phyloP scores from a whole-genome alignment of 2,888 invertebrate genomes.

The Drosophila yooni region DNA sequence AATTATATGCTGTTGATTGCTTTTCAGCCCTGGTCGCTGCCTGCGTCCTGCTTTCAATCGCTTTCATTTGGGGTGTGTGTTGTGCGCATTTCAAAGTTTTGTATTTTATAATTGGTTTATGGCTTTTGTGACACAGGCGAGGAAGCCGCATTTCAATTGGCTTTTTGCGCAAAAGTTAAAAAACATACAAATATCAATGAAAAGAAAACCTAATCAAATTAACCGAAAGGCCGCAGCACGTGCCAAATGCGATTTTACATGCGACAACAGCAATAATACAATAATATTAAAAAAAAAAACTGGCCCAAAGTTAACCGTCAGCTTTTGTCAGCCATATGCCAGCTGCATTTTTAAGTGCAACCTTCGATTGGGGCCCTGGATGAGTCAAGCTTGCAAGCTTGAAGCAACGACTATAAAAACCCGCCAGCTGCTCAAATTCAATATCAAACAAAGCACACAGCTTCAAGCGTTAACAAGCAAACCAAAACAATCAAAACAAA shows the following conservation, averaged over 20 bases:
- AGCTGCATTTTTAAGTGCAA: constrained; percentile 68
- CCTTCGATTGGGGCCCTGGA: constrained; percentile 58
- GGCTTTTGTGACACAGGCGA: constrained; percentile 59
- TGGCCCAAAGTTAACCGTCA: constrained; percentile 42
- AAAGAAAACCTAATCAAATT: constrained; percentile 67
- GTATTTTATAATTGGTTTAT: constrained; percentile 75
- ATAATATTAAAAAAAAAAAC: constrained; percentile 5
- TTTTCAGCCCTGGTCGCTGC: constrained; percentile 31
- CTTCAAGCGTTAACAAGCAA: constrained; percentile 59
- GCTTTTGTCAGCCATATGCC: constrained; percentile 51
- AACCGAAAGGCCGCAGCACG: constrained; percentile 58
- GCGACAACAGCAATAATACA: constrained; percentile 22
- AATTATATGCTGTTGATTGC: not conserved
- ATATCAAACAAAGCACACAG: constrained; percentile 68
- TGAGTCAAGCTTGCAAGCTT: constrained; percentile 42
- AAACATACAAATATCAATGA: constrained; percentile 19
- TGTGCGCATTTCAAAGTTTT: constrained; percentile 42
- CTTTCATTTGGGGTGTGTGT: not conserved
- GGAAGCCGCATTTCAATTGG: constrained; percentile 72
- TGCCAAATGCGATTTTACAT: constrained; percentile 59
- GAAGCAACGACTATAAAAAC: constrained; percentile 55
- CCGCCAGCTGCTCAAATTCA: constrained; percentile 10
- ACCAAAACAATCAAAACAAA: not conserved
- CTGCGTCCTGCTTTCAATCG: constrained; percentile 2
- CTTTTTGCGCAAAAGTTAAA: constrained; percentile 31